phyloP scores from a whole-genome alignment of 2,113 vertebrate genomes.

The Oceanodroma tethys region DNA sequence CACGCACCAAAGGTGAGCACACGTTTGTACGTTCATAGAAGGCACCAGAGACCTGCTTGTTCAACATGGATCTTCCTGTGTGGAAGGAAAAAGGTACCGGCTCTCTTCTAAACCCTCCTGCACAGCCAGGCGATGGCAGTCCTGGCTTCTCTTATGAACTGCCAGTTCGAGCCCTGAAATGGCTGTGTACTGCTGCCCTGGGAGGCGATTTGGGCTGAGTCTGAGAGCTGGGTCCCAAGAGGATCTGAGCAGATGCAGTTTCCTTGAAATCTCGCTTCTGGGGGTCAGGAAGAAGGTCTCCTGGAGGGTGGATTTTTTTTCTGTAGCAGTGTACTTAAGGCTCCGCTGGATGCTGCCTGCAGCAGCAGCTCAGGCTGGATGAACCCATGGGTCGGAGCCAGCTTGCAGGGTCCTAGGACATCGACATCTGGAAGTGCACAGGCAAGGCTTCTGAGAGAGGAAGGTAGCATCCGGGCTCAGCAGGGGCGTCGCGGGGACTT shows the following conservation, averaged over 20 bases:
- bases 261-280: not conserved
- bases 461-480: not conserved
- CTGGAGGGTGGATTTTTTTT: not conserved
- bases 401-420: not conserved
- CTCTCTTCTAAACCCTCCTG: not conserved
- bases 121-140: not conserved
- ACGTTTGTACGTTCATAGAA: not conserved
- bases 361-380: not conserved
- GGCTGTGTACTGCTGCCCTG: not conserved
- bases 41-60: not conserved
- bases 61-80: not conserved
- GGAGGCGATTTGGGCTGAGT: not conserved
- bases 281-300: not conserved
- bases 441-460: not conserved
- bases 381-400: not conserved
- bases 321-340: not conserved
- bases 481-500: too few species aligned
- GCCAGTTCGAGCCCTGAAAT: not conserved
- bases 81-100: not conserved
- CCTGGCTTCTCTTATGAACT: not conserved
- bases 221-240: not conserved
- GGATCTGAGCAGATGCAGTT: not conserved
- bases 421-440: not conserved
- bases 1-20: conserved; percentile 9
- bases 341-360: not conserved